phyloP scores from a whole-genome alignment of 1,140 invertebrate species.

The Heliothis subflexa region DNA sequence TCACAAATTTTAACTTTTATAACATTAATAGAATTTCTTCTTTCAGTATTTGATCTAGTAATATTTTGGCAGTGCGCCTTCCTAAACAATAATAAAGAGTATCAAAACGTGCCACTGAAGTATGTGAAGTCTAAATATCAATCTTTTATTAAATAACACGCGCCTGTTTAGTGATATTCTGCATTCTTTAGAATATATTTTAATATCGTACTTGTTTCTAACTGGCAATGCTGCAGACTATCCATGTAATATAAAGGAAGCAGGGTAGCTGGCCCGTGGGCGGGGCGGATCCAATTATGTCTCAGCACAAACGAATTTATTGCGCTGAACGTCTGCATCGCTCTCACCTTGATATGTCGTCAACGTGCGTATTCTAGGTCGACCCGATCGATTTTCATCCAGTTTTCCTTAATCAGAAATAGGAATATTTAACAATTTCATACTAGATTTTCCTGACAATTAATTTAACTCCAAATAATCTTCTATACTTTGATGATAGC shows the following conservation, averaged over 20 bases:
- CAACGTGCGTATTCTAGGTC: conserved; percentile 61
- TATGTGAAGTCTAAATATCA: conserved; percentile 2
- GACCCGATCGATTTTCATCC: conserved; percentile 60
- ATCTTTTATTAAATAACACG: background rate
- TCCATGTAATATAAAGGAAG: conserved; percentile 41
- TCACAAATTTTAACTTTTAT: too few relatives aligned
- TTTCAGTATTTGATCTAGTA: conserved; percentile 1
- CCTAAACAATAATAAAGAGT: background rate
- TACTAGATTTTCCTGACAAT: conserved; percentile 2
- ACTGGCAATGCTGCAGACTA: background rate
- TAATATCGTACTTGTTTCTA: background rate
- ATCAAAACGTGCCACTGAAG: background rate
- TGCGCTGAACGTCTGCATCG: conserved; percentile 65
- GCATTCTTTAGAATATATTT: conserved; percentile 11
- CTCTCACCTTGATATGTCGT: conserved; percentile 77
- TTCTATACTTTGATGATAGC: background rate
- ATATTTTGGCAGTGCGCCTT: conserved; percentile 16
- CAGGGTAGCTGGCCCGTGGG: conserved; percentile 60
- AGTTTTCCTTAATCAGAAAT: conserved; percentile 46
- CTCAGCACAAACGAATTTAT: conserved; percentile 77
- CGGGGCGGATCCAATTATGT: conserved; percentile 76
- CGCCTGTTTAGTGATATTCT: background rate
- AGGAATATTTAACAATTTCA: background rate
- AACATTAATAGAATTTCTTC: background rate
- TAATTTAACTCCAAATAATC: background rate